Evolutionary conservation across 1,140 invertebrate genomes (phyloP), one percentile per base, ranked within the genome.

Genomic region (Pinna nobilis): DNA sequence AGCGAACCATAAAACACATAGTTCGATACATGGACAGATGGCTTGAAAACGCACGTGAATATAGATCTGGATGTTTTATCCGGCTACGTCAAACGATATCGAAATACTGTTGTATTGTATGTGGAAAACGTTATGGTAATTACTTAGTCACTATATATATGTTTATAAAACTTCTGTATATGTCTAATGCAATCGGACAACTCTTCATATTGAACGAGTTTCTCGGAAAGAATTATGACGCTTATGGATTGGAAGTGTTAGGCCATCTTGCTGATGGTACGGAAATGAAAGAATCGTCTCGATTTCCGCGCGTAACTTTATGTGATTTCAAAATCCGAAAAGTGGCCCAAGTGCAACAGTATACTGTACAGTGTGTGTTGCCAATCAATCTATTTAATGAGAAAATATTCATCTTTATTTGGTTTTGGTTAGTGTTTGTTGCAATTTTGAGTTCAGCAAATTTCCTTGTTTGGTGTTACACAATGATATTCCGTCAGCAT

Each of bases 381-480:
- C 91, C 91, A 35, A 91, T 91, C 63, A 91, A 91, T 79, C 85
- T 91, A 33, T 91, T 91, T 82, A 91, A 91, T 80, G 91, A 91
- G 80, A 91, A 91, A 79, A 91, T 91, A 63, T 91, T 91, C 77
- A 88, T 91, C 69, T 90, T 91, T 79, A 87, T 91, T 60, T 91
- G 91, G 91, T 91, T 91, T 81, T 91, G 91, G 91, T 89, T 90
- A 64, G 89, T 91, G n/a, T 90, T 91, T 77, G 88, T 91, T 7
- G 86, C 90, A 33, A 80, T 89, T 18, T 84, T 90, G 57, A 90
- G 90, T 73, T 80, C 89, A 20, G 86, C 89, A 57, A 88, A 87
- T 68, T 88, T 89, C 68, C 76, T 90, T 23, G 78, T 85, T 39
- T 90, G 88, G 88, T 76, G 87, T 35, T 90, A 90, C 82, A 86